Evolutionary conservation across 2,888 invertebrate genomes (phyloP), one percentile per base, ranked within the genome.

Genomic region (Magallana nippona): DNA sequence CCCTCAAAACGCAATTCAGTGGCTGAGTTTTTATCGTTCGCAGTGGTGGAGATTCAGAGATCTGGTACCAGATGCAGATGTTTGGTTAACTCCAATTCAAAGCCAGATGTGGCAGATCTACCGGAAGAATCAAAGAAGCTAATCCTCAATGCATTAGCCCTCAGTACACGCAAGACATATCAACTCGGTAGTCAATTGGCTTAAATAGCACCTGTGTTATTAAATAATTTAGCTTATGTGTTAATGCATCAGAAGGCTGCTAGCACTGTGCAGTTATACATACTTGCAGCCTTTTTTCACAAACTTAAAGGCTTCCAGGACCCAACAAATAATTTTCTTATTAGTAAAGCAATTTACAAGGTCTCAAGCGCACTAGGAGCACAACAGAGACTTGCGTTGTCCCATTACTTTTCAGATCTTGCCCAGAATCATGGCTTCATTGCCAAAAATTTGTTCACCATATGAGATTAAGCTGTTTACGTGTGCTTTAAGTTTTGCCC

Each of bases 1-100:
- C 80, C 78, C 10, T 78, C 82, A 60, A 60, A 19, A 71, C 1
- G 27, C n/a, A 86, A 86, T 62, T n/a, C 3, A 56, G 78, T 86
- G 8, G 77, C 82, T 27, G 85, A 85, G 19, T 63, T 22, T 86
- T 55, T 85, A n/a, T 78, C 85, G 83, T 58, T 83, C 78, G 0
- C 84, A 82, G 55, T 56, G 82, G 57, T 11, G n/a, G 17, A 27
- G 77, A 44, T 86, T 86, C 77, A 15, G 82, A 10, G 17, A 27
- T 15, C 15, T 86, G 19, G 84, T 83, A 5, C 84, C 83, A 55
- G 57, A 79, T 13, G 83, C 83, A 17, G 80, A 71, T 0, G 19
- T 10, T 17, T 19, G 81, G 10, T 83, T 82, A 27, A 44, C 11
- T 2, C 63, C 27, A 56, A 22, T 85, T 15, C 83, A 60, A 8